Conservation (phyloP, 2,797 vertebrate genomes). For the Parauchenoglanis ngamensis region DNA sequence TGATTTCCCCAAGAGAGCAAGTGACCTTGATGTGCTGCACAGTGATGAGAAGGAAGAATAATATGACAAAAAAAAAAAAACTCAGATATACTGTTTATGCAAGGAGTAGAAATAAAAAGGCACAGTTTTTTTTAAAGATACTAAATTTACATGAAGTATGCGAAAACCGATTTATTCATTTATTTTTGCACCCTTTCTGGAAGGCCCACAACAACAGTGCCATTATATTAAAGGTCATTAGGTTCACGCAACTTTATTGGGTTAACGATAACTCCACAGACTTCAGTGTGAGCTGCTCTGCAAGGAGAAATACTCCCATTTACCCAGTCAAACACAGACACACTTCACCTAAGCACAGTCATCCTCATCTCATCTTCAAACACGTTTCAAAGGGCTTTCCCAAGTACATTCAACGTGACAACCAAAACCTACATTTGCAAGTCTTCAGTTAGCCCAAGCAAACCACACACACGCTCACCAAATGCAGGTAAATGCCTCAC, state of each 20-base stretch:
- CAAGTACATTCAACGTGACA: neutral
- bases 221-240: neutral
- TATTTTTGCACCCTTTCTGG: neutral
- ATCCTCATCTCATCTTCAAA: neutral
- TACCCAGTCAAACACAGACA: neutral
- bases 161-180: neutral
- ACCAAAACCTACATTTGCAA: neutral
- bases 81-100: neutral
- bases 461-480: conserved; percentile 1
- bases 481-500: neutral
- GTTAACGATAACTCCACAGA: neutral
- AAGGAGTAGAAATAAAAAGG: neutral
- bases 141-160: conserved; percentile 29
- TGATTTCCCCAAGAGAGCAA: conserved; percentile 30
- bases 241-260: neutral
- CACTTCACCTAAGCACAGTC: neutral
- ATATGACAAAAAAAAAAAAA: neutral
- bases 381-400: neutral
- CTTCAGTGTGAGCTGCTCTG: neutral
- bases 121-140: neutral
- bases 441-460: conserved; percentile 25
- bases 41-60: conserved; percentile 4
- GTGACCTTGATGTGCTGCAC: conserved; percentile 32
- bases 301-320: neutral
- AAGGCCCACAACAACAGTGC: conserved; percentile 5